These are phyloP conservation scores for Rhynchonycteris naso DNA, from an alignment of 2,797 vertebrate genomes.

Conservation along the genomic window DNA sequence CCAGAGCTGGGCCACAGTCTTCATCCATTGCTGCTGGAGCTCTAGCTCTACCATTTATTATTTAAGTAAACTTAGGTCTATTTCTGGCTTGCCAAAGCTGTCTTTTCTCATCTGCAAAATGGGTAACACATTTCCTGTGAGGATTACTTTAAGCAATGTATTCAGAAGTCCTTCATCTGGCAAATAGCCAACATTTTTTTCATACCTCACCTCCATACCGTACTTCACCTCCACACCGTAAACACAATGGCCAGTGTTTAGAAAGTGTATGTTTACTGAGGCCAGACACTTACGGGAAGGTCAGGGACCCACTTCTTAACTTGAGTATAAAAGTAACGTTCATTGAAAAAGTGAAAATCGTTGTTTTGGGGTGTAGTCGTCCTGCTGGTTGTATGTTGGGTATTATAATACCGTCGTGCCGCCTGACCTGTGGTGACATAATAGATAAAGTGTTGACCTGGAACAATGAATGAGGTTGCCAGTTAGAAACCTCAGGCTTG, in stretches of 20 bases:
- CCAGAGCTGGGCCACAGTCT: not conserved
- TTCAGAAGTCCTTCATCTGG: not conserved
- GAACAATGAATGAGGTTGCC: no score
- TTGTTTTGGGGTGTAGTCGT: not conserved
- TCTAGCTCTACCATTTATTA: not conserved
- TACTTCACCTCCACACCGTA: no score
- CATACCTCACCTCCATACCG: not conserved
- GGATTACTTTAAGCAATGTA: not conserved
- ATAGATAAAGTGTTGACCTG: no score
- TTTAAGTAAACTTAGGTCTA: not conserved
- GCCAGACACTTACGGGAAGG: not conserved
- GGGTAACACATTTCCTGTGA: not conserved
- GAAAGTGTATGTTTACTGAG: not conserved
- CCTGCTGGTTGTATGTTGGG: not conserved
- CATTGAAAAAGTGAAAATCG: slow-evolving; percentile 3
- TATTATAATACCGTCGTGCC: not conserved
- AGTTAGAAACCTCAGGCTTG: no score
- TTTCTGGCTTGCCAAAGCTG: not conserved
- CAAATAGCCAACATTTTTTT: not conserved
- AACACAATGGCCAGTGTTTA: not conserved
- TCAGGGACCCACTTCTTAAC: not conserved
- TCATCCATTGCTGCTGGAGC: not conserved
- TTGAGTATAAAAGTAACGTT: not conserved
- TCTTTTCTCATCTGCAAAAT: not conserved
- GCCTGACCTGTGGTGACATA: no score